Conservation (phyloP, 2,888 invertebrate species). For the Ornithoptera alexandrae region DNA sequence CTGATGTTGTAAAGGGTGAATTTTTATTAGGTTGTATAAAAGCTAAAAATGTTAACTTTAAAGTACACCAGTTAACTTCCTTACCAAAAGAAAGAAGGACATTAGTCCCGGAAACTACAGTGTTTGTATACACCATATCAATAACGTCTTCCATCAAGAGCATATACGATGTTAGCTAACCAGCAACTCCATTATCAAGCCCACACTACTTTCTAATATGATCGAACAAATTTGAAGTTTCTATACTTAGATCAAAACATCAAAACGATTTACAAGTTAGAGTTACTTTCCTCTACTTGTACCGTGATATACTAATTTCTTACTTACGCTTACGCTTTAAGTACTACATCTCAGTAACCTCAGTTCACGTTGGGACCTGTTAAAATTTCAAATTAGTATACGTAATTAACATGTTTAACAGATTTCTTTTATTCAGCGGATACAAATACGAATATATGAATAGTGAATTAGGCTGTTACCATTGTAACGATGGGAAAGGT, state of each 20-base stretch:
- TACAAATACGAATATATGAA: slow-evolving; percentile 21
- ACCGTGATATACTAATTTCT: slow-evolving; percentile 1
- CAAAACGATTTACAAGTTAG: slow-evolving; percentile 12
- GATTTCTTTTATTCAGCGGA: slow-evolving; percentile 27
- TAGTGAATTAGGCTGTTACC: slow-evolving; percentile 22
- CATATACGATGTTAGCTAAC: neutral
- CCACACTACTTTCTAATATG: slow-evolving; percentile 28
- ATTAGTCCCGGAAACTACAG: too few species aligned
- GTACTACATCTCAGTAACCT: slow-evolving; percentile 9
- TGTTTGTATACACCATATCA: too few species aligned
- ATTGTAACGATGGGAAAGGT: neutral
- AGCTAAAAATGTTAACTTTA: neutral
- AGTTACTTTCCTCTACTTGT: slow-evolving; percentile 14
- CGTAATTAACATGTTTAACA: slow-evolving; percentile 29
- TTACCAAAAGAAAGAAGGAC: too few species aligned
- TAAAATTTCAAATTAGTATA: slow-evolving; percentile 23
- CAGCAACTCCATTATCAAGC: slow-evolving; percentile 10
- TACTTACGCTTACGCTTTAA: neutral
- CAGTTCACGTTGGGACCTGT: slow-evolving; percentile 10
- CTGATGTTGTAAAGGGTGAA: neutral
- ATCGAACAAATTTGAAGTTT: slow-evolving; percentile 27
- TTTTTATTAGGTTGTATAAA: neutral
- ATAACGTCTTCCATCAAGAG: too few species aligned
- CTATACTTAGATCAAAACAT: slow-evolving; percentile 25
- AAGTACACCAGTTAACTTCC: too few species aligned